These are phyloP conservation scores for Mimachlamys varia DNA, from an alignment of 2,888 invertebrate genomes.

Conservation along the genomic window DNA sequence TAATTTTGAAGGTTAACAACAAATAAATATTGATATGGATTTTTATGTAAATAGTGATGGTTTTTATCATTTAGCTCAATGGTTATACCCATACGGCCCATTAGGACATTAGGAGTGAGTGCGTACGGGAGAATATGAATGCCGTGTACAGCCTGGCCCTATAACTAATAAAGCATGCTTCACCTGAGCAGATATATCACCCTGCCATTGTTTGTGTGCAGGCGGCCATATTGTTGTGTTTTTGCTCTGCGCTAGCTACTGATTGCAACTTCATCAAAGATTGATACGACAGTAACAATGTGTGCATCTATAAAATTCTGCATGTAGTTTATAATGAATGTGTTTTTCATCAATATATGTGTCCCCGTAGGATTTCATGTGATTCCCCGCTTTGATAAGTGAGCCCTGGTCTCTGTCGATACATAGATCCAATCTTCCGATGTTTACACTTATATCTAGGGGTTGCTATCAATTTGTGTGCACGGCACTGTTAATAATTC, in stretches of 20 bases:
- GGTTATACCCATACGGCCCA: neutral
- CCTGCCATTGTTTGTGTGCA: neutral
- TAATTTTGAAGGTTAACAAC: neutral
- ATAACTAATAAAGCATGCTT: neutral
- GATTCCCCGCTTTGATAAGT: neutral
- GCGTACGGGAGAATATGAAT: neutral
- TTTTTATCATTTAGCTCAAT: neutral
- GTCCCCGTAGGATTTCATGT: neutral
- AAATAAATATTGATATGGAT: conserved; percentile 19
- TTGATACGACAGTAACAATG: neutral
- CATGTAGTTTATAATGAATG: neutral
- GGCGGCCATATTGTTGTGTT: conserved; percentile 8
- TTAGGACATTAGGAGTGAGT: neutral
- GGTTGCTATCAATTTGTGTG: neutral
- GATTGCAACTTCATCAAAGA: conserved; percentile 27
- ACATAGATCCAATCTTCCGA: no score
- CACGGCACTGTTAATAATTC: no score
- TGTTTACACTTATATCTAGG: no score
- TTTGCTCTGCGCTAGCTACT: neutral
- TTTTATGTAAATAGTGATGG: conserved; percentile 6
- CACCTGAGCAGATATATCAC: neutral
- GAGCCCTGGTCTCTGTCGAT: neutral
- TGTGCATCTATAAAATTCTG: conserved; percentile 27
- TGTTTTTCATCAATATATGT: neutral
- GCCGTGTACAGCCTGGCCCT: neutral